Percentiles rank a stretch among this genome's conserved stretches.
These are phyloP conservation scores for Nomia melanderi DNA, from an alignment of 1,140 invertebrate genomes.

Conservation along the genomic window DNA sequence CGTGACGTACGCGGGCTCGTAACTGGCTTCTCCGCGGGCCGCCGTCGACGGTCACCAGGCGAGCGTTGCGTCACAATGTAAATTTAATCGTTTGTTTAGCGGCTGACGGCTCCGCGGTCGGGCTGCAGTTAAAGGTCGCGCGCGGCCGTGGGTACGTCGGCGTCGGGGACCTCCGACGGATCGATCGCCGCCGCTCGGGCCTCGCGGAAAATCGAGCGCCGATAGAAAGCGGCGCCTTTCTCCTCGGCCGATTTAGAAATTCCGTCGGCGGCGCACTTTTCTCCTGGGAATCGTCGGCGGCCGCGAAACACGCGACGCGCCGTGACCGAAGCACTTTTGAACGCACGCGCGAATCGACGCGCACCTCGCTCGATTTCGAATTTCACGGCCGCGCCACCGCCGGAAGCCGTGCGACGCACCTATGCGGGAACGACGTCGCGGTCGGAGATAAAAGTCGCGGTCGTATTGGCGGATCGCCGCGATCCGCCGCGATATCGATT, in stretches of 20 bases:
- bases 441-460: too few relatives aligned
- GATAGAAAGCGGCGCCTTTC: constrained; percentile 49
- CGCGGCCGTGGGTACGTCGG: constrained; percentile 4
- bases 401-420: not conserved
- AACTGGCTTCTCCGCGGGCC: constrained; percentile 44
- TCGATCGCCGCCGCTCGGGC: not conserved
- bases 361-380: not conserved
- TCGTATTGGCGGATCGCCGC: not conserved
- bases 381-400: not conserved
- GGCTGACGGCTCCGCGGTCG: constrained; percentile 29
- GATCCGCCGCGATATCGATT: not conserved
- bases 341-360: not conserved
- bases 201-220: constrained; percentile 22
- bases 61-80: constrained; percentile 57
- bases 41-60: constrained; percentile 22
- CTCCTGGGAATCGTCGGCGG: constrained; percentile 34
- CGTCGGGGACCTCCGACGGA: not conserved
- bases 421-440: too few relatives aligned
- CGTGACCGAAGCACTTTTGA: constrained; percentile 20
- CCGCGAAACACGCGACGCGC: constrained; percentile 40
- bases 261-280: constrained; percentile 22
- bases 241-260: constrained; percentile 52
- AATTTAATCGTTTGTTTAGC: constrained; percentile 62
- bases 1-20: constrained; percentile 34
- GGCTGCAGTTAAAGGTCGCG: constrained; percentile 35